Evolutionary conservation across 2,113 vertebrate genomes (phyloP).

Genomic region (Lanius ludovicianus): DNA sequence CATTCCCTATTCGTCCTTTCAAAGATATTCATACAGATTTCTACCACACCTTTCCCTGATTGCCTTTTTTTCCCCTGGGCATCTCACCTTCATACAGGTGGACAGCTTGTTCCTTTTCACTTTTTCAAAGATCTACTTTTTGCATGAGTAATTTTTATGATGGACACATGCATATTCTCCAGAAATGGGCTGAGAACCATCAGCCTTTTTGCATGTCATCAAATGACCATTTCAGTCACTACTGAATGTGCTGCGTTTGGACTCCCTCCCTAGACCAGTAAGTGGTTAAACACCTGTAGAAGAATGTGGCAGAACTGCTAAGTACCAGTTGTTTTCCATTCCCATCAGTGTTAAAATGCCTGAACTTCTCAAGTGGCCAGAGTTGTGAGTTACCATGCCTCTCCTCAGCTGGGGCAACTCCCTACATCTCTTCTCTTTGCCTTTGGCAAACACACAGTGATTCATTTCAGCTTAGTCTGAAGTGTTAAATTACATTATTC

Average conservation of each 20-base stretch:
- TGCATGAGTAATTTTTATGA: neutral
- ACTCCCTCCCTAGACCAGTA: neutral
- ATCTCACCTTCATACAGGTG: neutral
- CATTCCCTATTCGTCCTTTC: neutral
- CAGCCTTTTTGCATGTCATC: neutral
- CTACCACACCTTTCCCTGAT: neutral
- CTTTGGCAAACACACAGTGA: neutral
- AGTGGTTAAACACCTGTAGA: neutral
- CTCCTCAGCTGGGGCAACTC: neutral
- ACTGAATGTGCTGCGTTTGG: neutral
- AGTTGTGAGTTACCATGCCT: neutral
- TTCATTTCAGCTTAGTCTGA: slow-evolving; percentile 28
- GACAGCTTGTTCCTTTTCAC: neutral
- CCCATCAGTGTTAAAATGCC: neutral
- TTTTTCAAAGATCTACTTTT: neutral
- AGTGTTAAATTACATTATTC: slow-evolving; percentile 44
- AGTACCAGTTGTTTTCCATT: neutral
- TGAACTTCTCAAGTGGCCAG: neutral
- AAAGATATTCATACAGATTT: neutral
- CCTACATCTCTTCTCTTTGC: neutral
- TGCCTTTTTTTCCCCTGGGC: neutral
- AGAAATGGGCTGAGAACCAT: neutral
- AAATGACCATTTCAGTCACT: neutral
- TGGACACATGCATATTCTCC: neutral
- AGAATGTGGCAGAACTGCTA: neutral